Evolutionary conservation across 2,888 invertebrate genomes (phyloP).

Genomic region (Timema podura): DNA sequence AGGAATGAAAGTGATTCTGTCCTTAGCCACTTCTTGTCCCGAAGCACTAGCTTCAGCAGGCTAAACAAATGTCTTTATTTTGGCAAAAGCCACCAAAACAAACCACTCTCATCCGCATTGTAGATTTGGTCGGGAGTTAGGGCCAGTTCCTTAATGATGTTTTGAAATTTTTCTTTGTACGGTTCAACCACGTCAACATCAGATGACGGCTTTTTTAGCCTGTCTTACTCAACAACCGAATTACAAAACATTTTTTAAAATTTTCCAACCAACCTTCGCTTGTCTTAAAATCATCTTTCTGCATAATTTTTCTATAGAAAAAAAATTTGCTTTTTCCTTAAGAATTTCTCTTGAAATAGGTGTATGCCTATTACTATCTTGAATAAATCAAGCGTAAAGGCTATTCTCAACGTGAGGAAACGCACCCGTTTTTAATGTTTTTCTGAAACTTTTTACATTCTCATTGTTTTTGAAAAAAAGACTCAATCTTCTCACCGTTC

Average conservation of each 20-base stretch:
- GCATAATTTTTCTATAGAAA: too few relatives aligned
- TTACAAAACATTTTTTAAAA: too few relatives aligned
- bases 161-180: slow-evolving; percentile 24
- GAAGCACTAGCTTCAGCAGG: slow-evolving; percentile 34
- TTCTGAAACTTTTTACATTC: slow-evolving; percentile 6
- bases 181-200: slow-evolving; percentile 17
- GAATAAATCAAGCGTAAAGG: not conserved
- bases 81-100: slow-evolving; percentile 22
- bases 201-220: slow-evolving; percentile 23
- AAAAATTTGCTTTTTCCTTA: too few relatives aligned
- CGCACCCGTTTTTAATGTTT: slow-evolving; percentile 6
- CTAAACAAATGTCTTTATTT: too few relatives aligned
- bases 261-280: too few relatives aligned
- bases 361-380: not conserved
- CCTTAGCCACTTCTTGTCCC: slow-evolving; percentile 34
- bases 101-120: slow-evolving; percentile 22
- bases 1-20: slow-evolving; percentile 37
- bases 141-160: slow-evolving; percentile 16
- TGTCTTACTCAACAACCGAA: slow-evolving; percentile 8
- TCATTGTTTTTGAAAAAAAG: not conserved
- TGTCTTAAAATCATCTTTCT: too few relatives aligned
- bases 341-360: too few relatives aligned
- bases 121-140: slow-evolving; percentile 16
- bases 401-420: slow-evolving; percentile 10
- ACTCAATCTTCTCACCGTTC: not conserved